phyloP scores from a whole-genome alignment of 1,140 invertebrate genomes.

The Harpegnathos saltator region DNA sequence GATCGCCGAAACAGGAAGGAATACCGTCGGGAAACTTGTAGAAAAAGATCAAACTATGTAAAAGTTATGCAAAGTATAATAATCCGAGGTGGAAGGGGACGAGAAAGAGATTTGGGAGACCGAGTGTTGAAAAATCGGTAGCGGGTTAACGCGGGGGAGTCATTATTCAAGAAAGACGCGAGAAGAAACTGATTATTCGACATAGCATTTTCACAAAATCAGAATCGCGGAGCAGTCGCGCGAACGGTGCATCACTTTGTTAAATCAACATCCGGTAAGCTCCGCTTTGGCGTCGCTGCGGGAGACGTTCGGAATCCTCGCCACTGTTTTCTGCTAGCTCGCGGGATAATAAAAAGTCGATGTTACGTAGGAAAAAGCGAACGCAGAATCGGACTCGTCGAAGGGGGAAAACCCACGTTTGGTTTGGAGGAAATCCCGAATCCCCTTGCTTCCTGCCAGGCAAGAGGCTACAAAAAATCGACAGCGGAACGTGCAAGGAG shows the following conservation, averaged over 20 bases:
- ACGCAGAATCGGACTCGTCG: slow-evolving; percentile 48
- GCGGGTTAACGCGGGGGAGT: no score
- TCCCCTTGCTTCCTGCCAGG: slow-evolving; percentile 45
- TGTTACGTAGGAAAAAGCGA: slow-evolving; percentile 30
- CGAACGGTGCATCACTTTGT: slow-evolving; percentile 7
- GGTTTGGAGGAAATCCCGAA: slow-evolving; percentile 55
- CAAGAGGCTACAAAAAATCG: slow-evolving; percentile 44
- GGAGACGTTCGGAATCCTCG: slow-evolving; percentile 30
- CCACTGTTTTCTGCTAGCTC: slow-evolving; percentile 32
- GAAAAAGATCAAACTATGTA: neutral
- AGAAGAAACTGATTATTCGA: no score
- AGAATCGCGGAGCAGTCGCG: neutral
- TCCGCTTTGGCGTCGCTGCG: neutral
- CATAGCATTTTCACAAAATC: neutral
- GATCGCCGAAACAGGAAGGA: neutral
- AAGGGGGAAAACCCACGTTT: slow-evolving; percentile 46
- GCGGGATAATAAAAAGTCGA: slow-evolving; percentile 41
- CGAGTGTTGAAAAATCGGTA: no score
- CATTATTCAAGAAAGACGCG: no score
- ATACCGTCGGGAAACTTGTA: neutral
- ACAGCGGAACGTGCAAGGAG: slow-evolving; percentile 22
- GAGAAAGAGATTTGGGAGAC: no score
- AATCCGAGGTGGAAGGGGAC: no score
- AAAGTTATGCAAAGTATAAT: neutral
- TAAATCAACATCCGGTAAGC: slow-evolving; percentile 6